Evolutionary conservation across 2,888 invertebrate species (phyloP).

Genomic region (Apomyelois bistriatella): DNA sequence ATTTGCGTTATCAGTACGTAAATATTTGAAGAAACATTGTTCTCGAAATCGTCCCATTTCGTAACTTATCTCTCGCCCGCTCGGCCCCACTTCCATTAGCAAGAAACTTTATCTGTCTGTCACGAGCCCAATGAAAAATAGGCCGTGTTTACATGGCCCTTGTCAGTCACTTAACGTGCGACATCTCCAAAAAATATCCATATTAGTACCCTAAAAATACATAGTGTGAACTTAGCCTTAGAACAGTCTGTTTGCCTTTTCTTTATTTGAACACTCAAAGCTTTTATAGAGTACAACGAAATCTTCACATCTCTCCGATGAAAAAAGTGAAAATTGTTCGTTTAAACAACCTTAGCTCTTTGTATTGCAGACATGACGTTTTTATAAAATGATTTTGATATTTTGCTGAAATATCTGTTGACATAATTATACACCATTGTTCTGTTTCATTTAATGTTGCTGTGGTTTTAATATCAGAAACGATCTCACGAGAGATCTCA

Average conservation of each 20-base stretch:
- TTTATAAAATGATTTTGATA: not conserved
- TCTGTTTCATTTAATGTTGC: not conserved
- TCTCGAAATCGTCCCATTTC: constrained; percentile 41
- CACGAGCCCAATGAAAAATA: constrained; percentile 43
- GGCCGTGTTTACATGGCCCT: constrained; percentile 28
- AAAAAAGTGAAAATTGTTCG: constrained; percentile 26
- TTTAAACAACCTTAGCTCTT: constrained; percentile 25
- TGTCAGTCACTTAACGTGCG: constrained; percentile 42
- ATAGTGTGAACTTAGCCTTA: constrained; percentile 35
- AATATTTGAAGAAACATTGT: constrained; percentile 42
- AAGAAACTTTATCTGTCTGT: constrained; percentile 55
- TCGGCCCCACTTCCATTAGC: constrained; percentile 52
- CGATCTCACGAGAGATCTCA: constrained; percentile 5
- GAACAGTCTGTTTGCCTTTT: constrained; percentile 29
- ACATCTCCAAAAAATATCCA: constrained; percentile 22
- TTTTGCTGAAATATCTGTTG: not conserved
- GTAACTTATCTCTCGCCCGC: constrained; percentile 47
- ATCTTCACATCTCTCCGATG: constrained; percentile 24
- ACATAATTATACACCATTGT: not conserved
- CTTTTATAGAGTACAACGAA: constrained; percentile 40
- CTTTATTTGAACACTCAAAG: constrained; percentile 36
- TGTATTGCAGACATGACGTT: not conserved
- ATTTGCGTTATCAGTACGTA: constrained; percentile 39
- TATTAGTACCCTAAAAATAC: constrained; percentile 19
- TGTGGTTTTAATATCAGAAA: not conserved